Evolutionary conservation across 2,113 vertebrate species (phyloP), one percentile per base, ranked within the genome.

Genomic region (Mandrillus leucophaeus): DNA sequence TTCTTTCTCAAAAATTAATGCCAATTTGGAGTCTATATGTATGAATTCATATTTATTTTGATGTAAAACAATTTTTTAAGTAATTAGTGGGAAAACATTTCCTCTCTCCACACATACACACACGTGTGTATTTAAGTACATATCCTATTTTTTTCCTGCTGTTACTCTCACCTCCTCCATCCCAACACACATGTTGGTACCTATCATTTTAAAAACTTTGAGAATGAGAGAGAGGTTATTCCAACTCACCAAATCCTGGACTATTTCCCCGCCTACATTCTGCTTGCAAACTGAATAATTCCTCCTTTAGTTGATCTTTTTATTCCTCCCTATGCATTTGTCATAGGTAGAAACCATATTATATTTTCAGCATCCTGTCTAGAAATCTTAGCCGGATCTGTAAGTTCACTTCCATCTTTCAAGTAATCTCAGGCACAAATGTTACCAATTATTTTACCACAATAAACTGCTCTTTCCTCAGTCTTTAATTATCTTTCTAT

Each of bases 21-120:
- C 14, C 14, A 75, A 18, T 57, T 84, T 95, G 66, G 23, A 73
- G 80, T 81, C 20, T 88, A 6, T 76, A 23, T 5, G 6, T 76
- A 75, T 20, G 38, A 35, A n/a, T 81, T 81, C 30, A 38, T 61
- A 40, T 78, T 91, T 93, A 38, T 52, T 93, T 95, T 96, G 76
- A 57, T 64, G 5, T 80, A 59, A 79, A 92, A 48, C 43, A 6
- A 22, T 80, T 40, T 88, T 91, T 73, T 66, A 78, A 64, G 22
- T 57, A 91, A 80, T 27, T 48, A 18, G 4, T 61, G 70, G 70
- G 16, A 80, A 80, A 91, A 43, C 2, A 23, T 30, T 78, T 64
- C 12, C 2, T 32, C 4, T 66, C 23, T 73, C 8, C 16, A 13
- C 30, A 64, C 23, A 18, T 35, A 68, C 0, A 11, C 22, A 6